Evolutionary conservation across 2,113 vertebrate species (phyloP).

Genomic region (Ornithorhynchus anatinus): DNA sequence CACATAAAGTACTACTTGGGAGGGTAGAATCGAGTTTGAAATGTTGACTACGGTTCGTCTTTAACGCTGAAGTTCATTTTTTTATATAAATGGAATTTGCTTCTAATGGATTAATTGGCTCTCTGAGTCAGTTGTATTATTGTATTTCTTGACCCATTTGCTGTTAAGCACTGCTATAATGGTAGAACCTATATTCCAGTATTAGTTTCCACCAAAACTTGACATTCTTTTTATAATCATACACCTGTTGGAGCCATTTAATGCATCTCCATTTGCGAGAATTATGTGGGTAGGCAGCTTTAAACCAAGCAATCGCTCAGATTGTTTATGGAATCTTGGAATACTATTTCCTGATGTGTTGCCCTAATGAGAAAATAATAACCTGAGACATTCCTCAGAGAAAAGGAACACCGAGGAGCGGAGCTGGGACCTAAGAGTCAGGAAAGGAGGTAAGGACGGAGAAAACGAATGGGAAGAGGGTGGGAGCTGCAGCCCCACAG

Average conservation of each 20-base stretch:
- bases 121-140: slow-evolving; percentile 52
- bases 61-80: slow-evolving; percentile 55
- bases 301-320: slow-evolving; percentile 20
- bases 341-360: slow-evolving; percentile 25
- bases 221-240: slow-evolving; percentile 66
- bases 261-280: slow-evolving; percentile 46
- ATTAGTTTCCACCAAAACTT: slow-evolving; percentile 50
- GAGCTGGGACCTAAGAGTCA: background rate
- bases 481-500: background rate
- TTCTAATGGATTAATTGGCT: slow-evolving; percentile 72
- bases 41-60: slow-evolving; percentile 59
- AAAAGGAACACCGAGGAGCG: slow-evolving; percentile 40
- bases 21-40: slow-evolving; percentile 64
- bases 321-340: slow-evolving; percentile 46
- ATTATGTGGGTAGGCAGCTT: slow-evolving; percentile 33
- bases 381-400: slow-evolving; percentile 1
- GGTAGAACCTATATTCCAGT: slow-evolving; percentile 31
- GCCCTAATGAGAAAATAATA: slow-evolving; percentile 39
- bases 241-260: slow-evolving; percentile 49
- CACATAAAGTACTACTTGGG: slow-evolving; percentile 56
- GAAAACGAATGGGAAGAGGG: background rate
- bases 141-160: slow-evolving; percentile 58
- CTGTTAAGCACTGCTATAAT: slow-evolving; percentile 44
- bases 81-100: slow-evolving; percentile 64
- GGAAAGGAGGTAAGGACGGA: background rate